Base-by-base conservation (phyloP, 2,113 vertebrate genomes). In the Charadrius vociferus region DNA sequence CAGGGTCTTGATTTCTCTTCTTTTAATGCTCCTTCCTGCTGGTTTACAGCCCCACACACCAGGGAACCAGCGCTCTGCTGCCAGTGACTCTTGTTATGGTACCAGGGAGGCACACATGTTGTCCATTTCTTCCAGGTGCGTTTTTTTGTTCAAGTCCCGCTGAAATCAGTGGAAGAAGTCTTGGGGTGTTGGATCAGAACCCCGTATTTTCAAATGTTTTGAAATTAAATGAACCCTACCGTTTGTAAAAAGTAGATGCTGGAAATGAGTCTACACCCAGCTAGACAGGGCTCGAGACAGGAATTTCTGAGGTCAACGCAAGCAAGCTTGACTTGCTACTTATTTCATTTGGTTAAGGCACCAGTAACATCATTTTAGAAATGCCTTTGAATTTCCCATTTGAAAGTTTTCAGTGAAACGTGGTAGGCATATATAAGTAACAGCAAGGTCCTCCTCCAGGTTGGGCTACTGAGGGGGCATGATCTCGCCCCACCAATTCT, bases 91-190 rank as follows among this genome's bases (percentile, higher is more conserved):
- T 34, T 78, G 55, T 5, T 7, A 78, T 45, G 52, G 41, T 47
- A 97, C 37, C 82, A 94, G 63, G 26, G 52, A 83, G 18, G 50
- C 50, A 74, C 49, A 73, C 59, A 37, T 72, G 73, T 74, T 89
- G 80, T 50, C 70, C 59, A 89, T 92, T 93, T 89, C 77, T 96
- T 94, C 50, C 91, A 95, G 94, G 91, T 96, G 80, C 27, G 16
- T 61, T 90, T 92, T 30, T 90, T 85, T 77, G 85, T 65, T 79
- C 70, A 91, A 86, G 73, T 41, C 29, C 62, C 67, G 22, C 43
- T 78, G 67, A 91, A 95, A 80, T 78, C 73, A 80, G 27, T 50
- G 55, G 73, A 91, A 97, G 81, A 78, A 86, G 43, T 93, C 66
- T 74, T 61, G 55, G 62, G 36, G 32, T 70, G 52, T 52, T 97